Evolutionary conservation across 1,140 invertebrate species (phyloP).

Genomic region (Drosophila grimshawi): DNA sequence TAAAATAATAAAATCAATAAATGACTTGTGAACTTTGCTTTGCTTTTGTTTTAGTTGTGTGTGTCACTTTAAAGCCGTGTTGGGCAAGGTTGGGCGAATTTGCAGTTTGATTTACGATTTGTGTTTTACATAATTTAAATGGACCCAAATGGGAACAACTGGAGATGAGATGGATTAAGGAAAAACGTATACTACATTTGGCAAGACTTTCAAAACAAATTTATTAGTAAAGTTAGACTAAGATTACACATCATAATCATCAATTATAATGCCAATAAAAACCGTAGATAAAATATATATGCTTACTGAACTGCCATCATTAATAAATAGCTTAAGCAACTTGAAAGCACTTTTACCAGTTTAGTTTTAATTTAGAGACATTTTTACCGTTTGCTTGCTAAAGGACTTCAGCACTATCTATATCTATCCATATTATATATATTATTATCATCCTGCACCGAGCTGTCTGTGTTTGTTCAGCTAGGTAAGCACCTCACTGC

Average conservation of each 20-base stretch:
- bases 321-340: too few relatives aligned
- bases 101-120: constrained; percentile 45
- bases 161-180: too few relatives aligned
- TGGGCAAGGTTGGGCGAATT: constrained; percentile 23
- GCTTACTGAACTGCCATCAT: too few relatives aligned
- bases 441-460: constrained; percentile 3
- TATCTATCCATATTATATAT: background rate
- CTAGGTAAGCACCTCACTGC: constrained; percentile 46
- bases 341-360: too few relatives aligned
- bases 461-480: constrained; percentile 23
- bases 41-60: constrained; percentile 32
- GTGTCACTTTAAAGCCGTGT: constrained; percentile 40
- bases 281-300: too few relatives aligned
- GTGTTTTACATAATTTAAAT: constrained; percentile 22
- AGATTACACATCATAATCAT: too few relatives aligned
- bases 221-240: too few relatives aligned
- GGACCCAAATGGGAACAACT: background rate
- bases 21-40: constrained; percentile 49
- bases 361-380: background rate
- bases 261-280: too few relatives aligned
- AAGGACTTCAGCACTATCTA: constrained; percentile 2
- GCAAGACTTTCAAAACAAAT: too few relatives aligned
- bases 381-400: constrained; percentile 1
- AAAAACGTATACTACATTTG: too few relatives aligned
- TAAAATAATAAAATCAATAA: constrained; percentile 70